Base-by-base conservation (phyloP, 2,113 vertebrate species). In the Aptenodytes patagonicus region DNA sequence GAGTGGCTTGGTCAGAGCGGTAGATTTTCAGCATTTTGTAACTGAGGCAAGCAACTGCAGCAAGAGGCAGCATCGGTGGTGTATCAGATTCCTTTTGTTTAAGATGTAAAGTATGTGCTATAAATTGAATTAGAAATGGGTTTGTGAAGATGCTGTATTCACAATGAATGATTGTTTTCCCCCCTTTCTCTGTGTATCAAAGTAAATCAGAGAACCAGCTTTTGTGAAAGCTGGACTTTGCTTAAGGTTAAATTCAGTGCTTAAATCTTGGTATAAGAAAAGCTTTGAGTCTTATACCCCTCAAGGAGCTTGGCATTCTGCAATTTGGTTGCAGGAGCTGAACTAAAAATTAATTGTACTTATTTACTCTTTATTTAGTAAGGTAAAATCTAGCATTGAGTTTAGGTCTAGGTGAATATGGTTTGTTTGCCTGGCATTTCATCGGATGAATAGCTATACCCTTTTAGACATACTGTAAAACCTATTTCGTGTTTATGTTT, bases 11-110 rank as follows among this genome's bases (percentile, higher is more conserved):
- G 88, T 96, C 89, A 78, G 97, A 97, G 96, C 96, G 66, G 97
- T 24, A 42, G 94, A 84, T 98, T 98, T 96, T 34, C 94, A 89
- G 95, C 95, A 40, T 79, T 96, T 91, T 90, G 88, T 81, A 94
- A 97, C 93, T 96, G 97, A 97, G 95, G 93, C 94, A 71, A 92
- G 97, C 96, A 97, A 96, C 96, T 86, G 92, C 97, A 90, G 97
- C 96, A 31, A 96, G 94, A 95, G 98, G 96, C 97, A 91, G 97
- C 93, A 2, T 44, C 64, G 52, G 87, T 94, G 97, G 44, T 89
- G 87, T 90, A 86, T 92, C 95, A 47, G 97, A 95, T 97, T 96
- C 97, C 98, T 98, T 98, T 98, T 98, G 98, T 98, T 98, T 98
- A 97, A 94, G 95, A 95, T 93, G 96, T 95, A 97, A 98, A 98